A percentile compares a stretch with the other conserved stretches of the same genome.
Evolutionary conservation across 1,140 invertebrate genomes (phyloP).

Genomic region (Zaprionus camerounensis): DNA sequence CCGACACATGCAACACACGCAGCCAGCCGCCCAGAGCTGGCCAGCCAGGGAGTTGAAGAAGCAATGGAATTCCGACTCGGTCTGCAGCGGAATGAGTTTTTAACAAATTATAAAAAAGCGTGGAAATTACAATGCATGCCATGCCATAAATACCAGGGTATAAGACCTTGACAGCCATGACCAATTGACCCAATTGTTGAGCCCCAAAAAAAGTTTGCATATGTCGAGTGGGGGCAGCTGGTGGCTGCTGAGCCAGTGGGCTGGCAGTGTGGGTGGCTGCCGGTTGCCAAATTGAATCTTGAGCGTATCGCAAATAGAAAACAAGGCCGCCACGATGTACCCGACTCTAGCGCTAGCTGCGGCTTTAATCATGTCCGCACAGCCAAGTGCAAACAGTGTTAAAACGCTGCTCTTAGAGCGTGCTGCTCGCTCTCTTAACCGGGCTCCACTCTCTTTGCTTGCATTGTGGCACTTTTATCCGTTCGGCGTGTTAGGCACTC

Average conservation of each 20-base stretch:
- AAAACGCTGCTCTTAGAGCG: not conserved
- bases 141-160: constrained; percentile 76
- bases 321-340: constrained; percentile 32
- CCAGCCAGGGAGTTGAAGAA: not conserved
- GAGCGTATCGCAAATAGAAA: constrained; percentile 55
- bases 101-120: constrained; percentile 69
- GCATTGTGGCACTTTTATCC: constrained; percentile 54
- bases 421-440: constrained; percentile 23
- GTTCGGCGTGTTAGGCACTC: constrained; percentile 36
- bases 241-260: not conserved
- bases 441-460: constrained; percentile 32
- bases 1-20: constrained; percentile 75
- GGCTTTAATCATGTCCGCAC: constrained; percentile 25
- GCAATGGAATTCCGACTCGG: constrained; percentile 21
- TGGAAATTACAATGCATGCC: constrained; percentile 64
- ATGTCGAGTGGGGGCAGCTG: constrained; percentile 43
- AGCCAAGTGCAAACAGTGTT: constrained; percentile 33
- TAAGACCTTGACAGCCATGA: constrained; percentile 79
- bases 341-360: constrained; percentile 5
- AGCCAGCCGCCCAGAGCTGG: constrained; percentile 61
- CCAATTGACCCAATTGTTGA: constrained; percentile 77
- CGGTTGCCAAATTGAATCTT: constrained; percentile 73
- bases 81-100: constrained; percentile 45
- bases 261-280: constrained; percentile 25
- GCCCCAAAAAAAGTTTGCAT: constrained; percentile 58